phyloP scores from a whole-genome alignment of 2,888 invertebrate species.

The Mythimna ferrago region DNA sequence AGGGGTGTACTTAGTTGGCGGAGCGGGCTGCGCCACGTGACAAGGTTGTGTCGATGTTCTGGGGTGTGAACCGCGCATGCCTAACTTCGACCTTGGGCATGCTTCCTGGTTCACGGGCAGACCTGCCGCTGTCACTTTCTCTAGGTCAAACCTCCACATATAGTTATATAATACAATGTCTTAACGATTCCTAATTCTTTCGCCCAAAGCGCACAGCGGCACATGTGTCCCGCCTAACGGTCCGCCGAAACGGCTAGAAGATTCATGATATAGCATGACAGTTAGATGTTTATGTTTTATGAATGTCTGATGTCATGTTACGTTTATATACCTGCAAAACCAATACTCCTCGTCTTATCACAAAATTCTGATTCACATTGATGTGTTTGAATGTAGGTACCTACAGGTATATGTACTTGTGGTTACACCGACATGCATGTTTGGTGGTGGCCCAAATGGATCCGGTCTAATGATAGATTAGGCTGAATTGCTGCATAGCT shows the following conservation, averaged over 20 bases:
- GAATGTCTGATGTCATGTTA: neutral
- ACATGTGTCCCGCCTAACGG: neutral
- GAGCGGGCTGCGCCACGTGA: conserved; percentile 44
- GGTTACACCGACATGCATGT: too few relatives aligned
- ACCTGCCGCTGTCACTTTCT: conserved; percentile 75
- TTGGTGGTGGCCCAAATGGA: too few relatives aligned
- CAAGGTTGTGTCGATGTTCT: conserved; percentile 72
- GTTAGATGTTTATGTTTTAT: neutral
- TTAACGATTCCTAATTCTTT: conserved; percentile 1
- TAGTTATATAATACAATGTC: conserved; percentile 28
- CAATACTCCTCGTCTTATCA: neutral
- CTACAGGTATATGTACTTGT: too few relatives aligned
- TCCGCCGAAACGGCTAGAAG: neutral
- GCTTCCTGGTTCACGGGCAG: conserved; percentile 89
- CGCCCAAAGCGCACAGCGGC: neutral
- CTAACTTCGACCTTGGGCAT: conserved; percentile 80
- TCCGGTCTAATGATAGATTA: neutral
- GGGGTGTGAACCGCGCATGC: conserved; percentile 78
- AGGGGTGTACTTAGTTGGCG: conserved; percentile 13
- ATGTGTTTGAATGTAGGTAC: too few relatives aligned
- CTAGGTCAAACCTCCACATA: conserved; percentile 80
- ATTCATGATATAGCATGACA: neutral
- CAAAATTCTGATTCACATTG: neutral
- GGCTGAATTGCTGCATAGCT: neutral
- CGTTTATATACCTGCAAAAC: neutral